Percentiles rank a stretch among this genome's conserved stretches.
Evolutionary conservation across 2,113 vertebrate genomes (phyloP).

Genomic region (Amazona guildingii): DNA sequence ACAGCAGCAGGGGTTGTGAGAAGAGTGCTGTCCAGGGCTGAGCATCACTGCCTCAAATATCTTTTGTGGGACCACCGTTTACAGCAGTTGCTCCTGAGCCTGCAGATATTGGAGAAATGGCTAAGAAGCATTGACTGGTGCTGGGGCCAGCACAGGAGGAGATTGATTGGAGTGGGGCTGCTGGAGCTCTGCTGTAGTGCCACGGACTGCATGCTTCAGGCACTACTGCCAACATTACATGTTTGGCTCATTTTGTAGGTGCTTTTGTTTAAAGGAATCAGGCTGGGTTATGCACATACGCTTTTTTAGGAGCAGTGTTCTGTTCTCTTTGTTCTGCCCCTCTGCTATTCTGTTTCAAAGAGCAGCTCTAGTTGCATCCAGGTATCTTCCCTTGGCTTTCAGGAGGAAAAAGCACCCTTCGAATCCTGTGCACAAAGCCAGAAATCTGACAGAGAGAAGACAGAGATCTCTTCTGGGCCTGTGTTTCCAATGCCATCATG

Average conservation of each 20-base stretch:
- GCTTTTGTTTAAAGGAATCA: background rate
- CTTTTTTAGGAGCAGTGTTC: background rate
- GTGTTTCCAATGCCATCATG: background rate
- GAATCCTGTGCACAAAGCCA: background rate
- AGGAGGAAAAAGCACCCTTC: background rate
- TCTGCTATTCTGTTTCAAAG: background rate
- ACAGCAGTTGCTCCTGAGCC: background rate
- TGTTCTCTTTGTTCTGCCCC: background rate
- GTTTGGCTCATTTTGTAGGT: background rate
- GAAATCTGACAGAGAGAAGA: background rate
- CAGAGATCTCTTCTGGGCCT: background rate
- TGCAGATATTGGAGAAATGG: background rate
- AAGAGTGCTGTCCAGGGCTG: accelerated
- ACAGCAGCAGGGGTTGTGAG: background rate
- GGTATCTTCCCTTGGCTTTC: background rate
- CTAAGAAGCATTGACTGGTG: background rate
- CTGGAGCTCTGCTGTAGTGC: background rate
- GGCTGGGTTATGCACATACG: background rate
- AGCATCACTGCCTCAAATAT: background rate
- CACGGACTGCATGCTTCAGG: background rate
- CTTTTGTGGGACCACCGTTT: accelerated
- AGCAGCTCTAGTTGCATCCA: background rate
- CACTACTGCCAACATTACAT: background rate
- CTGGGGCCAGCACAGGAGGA: background rate
- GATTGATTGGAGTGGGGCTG: background rate